phyloP scores from a whole-genome alignment of 2,113 vertebrate genomes.

The Gambusia holbrooki region DNA sequence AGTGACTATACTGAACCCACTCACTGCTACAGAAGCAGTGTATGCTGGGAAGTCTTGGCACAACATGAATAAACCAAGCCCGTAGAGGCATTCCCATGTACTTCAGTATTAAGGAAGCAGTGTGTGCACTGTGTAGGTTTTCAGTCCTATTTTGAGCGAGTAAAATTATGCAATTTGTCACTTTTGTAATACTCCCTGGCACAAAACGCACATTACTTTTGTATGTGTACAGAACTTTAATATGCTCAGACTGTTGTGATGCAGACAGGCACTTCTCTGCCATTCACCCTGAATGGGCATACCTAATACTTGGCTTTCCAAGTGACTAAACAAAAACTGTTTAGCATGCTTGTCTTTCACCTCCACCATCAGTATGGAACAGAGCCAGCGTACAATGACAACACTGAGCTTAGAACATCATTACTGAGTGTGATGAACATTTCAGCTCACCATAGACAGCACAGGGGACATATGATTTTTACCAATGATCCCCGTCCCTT shows the following conservation, averaged over 20 bases:
- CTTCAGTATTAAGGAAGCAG: conserved; percentile 46
- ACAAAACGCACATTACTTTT: conserved; percentile 23
- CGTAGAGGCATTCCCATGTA: conserved; percentile 35
- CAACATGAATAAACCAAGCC: conserved; percentile 62
- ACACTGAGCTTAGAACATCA: conserved; percentile 57
- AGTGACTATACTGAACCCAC: conserved; percentile 59
- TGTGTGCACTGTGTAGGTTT: conserved; percentile 43
- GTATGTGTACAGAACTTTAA: conserved; percentile 13
- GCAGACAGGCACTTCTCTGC: conserved; percentile 6
- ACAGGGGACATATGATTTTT: conserved; percentile 55
- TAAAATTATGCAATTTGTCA: conserved; percentile 39
- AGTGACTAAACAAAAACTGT: conserved; percentile 33
- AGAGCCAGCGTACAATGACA: conserved; percentile 42
- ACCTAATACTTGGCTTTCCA: conserved; percentile 35
- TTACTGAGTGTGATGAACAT: conserved; percentile 71
- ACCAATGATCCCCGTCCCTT: conserved; percentile 43
- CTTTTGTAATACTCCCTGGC: conserved; percentile 23
- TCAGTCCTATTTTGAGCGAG: conserved; percentile 38
- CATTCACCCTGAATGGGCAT: conserved; percentile 28
- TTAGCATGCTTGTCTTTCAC: conserved; percentile 9
- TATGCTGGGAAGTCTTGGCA: conserved; percentile 65
- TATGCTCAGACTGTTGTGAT: conserved; percentile 1
- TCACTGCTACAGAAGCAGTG: conserved; percentile 41
- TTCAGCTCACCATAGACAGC: conserved; percentile 51
- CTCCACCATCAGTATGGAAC: conserved; percentile 29